Evolutionary conservation across 2,113 vertebrate genomes (phyloP), one percentile per base, ranked within the genome.

Genomic region (Trochalopteron elliotii): DNA sequence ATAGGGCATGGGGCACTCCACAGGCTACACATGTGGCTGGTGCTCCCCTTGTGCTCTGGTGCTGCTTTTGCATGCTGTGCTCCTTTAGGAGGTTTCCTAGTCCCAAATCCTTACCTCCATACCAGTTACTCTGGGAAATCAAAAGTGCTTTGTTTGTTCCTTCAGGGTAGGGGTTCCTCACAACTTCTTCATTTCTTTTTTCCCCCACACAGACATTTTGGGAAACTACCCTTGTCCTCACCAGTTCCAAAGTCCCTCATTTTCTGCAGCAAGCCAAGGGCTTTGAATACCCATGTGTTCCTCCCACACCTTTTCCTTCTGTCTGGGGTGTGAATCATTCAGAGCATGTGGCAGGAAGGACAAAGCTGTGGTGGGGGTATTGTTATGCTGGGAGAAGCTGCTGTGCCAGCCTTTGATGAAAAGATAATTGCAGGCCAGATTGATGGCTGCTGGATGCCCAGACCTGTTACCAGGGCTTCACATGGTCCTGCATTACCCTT

Each of bases 251-350:
- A 82, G 45, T 47, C 45, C 14, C 10, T 86, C 4, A 11, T 72
- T 61, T 83, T 77, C 80, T 91, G 77, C 42, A 57, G 47, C 61
- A 64, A 80, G 35, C 28, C 40, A 82, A 82, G 57, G 24, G 44
- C 33, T 85, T 63, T 60, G 53, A 68, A 67, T 30, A 40, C 1
- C 5, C 9, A 0, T 4, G 4, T 60, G 63, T 69, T 91, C 82
- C 68, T 91, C 91, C 84, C 90, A 79, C 67, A 87, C 55, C 67
- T 89, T 89, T 82, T 95, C n/a, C 49, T 87, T 95, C 84, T 94
- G 50, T 77, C 91, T 60, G 4, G 63, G 61, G n/a, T 31, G 22
- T 91, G 85, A 96, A 77, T 94, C 71, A 77, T 33, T 83, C 70
- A 19, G 47, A 86, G 61, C 4, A 15, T 95, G 88, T 3, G 9